Evolutionary conservation across 2,113 vertebrate species (phyloP), one percentile per base, ranked within the genome.

Genomic region (Notiomystis cincta): DNA sequence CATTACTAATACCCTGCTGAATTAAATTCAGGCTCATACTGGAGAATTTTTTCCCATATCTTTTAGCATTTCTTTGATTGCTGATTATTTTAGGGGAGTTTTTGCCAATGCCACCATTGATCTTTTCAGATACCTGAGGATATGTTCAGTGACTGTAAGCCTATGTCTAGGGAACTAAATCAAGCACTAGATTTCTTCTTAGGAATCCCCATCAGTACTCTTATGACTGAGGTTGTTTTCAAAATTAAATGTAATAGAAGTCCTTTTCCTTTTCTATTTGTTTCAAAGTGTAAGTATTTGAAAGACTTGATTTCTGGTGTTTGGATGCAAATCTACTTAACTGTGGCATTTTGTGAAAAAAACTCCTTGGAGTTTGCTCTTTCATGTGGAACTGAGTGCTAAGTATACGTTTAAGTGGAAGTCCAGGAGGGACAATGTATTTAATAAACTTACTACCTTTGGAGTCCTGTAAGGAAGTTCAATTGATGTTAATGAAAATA

Each of bases 401-500:
- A 89, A 81, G 22, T 75, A 35, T 71, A 75, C 17, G 27, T 84
- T 66, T 82, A 75, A 65, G 31, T 7, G 6, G n/a, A 67, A 94
- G 66, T 82, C 40, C 47, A 84, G 77, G 58, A 89, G 54, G 31
- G 22, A 71, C 72, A 82, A 64, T 75, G 21, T 84, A 64, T 85
- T 84, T 82, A 82, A 89, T 67, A 51, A 95, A 69, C 60, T 53
- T 91, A n/a, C 9, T 92, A 84, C n/a, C 51, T 69, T 72, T 79
- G 65, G 67, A 87, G 21, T 89, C 11, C 50, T 67, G 11, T 69
- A 61, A 76, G 80, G 69, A 94, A 91, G 45, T 93, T 91, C 73
- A 89, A 47, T 94, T 95, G 45, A 69, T 67, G 35, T 64, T 92
- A 94, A 82, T 72, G 40, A 95, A 95, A 95, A 60, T 89, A 60